phyloP scores from a whole-genome alignment of 2,888 invertebrate genomes.

The Cyclophora punctaria region DNA sequence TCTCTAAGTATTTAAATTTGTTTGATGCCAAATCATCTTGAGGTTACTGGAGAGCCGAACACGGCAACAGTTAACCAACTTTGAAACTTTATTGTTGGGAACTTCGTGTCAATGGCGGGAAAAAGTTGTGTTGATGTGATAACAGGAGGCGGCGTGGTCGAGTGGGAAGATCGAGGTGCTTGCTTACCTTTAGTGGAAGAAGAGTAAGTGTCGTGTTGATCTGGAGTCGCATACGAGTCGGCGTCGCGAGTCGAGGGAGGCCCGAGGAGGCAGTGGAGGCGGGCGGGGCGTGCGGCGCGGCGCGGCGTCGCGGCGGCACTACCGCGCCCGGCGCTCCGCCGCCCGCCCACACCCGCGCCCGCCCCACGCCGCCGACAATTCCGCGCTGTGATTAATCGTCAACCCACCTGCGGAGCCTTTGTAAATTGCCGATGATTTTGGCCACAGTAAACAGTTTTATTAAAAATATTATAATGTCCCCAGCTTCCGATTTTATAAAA shows the following conservation, averaged over 20 bases:
- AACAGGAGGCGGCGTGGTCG: slow-evolving; percentile 2
- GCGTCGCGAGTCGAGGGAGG: slow-evolving; percentile 16
- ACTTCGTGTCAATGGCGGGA: not conserved
- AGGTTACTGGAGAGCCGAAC: slow-evolving; percentile 6
- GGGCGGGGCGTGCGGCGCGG: slow-evolving; percentile 52
- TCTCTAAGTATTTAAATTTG: slow-evolving; percentile 1
- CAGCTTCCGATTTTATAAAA: not conserved
- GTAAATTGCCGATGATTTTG: slow-evolving; percentile 47
- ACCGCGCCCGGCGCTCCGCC: slow-evolving; percentile 48
- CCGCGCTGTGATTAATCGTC: slow-evolving; percentile 66
- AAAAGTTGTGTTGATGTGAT: slow-evolving; percentile 5
- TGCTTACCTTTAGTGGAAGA: slow-evolving; percentile 16
- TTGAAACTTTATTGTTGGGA: slow-evolving; percentile 11
- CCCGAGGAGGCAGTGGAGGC: slow-evolving; percentile 28
- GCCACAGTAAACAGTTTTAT: slow-evolving; percentile 45
- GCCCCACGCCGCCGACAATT: slow-evolving; percentile 39
- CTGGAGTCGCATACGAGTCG: slow-evolving; percentile 18
- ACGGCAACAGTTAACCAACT: slow-evolving; percentile 7
- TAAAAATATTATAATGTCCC: not conserved
- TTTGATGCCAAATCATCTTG: slow-evolving; percentile 12
- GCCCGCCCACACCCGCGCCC: slow-evolving; percentile 35
- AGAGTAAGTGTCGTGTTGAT: slow-evolving; percentile 19
- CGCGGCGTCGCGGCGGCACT: slow-evolving; percentile 58
- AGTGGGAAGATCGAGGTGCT: slow-evolving; percentile 5
- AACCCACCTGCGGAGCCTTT: slow-evolving; percentile 72